Conservation (phyloP, 2,888 invertebrate species). For the Ophion slaviceki region DNA sequence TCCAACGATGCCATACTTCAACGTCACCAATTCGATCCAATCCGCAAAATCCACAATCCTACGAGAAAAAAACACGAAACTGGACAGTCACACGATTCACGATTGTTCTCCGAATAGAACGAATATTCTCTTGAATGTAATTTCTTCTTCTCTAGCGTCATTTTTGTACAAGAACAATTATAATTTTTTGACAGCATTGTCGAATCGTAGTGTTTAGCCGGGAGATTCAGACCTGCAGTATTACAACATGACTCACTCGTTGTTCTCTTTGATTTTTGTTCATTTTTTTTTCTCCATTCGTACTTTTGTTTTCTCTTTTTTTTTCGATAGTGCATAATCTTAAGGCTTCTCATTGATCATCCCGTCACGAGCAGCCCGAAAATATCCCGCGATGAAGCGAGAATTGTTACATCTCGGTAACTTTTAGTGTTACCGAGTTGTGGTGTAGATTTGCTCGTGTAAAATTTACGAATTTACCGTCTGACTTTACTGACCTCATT, state of each 20-base stretch:
- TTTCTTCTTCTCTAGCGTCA: neutral
- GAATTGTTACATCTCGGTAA: no score
- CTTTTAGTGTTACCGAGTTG: no score
- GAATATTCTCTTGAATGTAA: neutral
- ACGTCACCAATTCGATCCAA: neutral
- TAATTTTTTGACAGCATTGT: neutral
- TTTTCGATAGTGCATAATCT: neutral
- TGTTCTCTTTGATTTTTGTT: neutral
- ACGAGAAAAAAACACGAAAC: neutral
- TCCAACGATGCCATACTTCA: no score
- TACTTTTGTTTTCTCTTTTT: neutral
- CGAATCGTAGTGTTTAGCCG: neutral
- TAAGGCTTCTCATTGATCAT: no score
- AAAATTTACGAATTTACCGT: no score
- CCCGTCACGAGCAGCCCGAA: no score
- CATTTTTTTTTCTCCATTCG: neutral
- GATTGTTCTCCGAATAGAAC: no score
- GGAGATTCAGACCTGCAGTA: conserved; percentile 17
- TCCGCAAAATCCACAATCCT: neutral
- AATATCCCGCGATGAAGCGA: no score
- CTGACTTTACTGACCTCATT: no score
- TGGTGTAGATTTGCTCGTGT: no score
- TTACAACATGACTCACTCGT: conserved; percentile 3
- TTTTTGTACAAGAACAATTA: neutral
- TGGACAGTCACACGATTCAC: neutral